Conservation (phyloP, 2,888 invertebrate genomes). For the Scrobipalpa atriplicella region DNA sequence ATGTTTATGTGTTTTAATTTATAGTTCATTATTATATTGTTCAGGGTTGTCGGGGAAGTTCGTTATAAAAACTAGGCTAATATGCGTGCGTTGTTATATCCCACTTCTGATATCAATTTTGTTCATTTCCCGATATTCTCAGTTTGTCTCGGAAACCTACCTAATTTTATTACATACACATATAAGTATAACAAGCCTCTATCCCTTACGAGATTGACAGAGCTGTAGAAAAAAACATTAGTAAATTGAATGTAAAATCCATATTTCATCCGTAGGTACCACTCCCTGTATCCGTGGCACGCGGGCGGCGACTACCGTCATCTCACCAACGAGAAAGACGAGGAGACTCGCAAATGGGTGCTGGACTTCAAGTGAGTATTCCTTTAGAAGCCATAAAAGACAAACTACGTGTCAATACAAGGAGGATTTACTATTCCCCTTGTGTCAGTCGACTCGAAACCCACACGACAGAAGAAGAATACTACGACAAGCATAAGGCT, state of each 20-base stretch:
- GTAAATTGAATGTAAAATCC: no score
- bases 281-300: constrained; percentile 99
- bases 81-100: not conserved
- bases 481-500: not conserved
- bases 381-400: not conserved
- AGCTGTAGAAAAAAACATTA: no score
- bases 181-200: not conserved
- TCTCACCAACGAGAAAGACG: constrained; percentile 89
- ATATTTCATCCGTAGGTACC: constrained; percentile 84
- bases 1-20: no score
- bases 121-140: not conserved
- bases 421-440: no score
- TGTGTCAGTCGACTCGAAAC: no score
- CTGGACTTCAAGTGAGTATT: constrained; percentile 93
- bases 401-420: no score
- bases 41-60: no score
- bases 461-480: no score
- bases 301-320: constrained; percentile 93
- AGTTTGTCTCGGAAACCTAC: not conserved
- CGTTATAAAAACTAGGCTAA: no score
- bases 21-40: no score
- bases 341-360: constrained; percentile 90
- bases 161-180: not conserved
- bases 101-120: constrained; percentile 4
- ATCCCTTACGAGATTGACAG: no score